These are phyloP conservation scores for Nanorana parkeri DNA, from an alignment of 2,113 vertebrate species.

Conservation along the genomic window DNA sequence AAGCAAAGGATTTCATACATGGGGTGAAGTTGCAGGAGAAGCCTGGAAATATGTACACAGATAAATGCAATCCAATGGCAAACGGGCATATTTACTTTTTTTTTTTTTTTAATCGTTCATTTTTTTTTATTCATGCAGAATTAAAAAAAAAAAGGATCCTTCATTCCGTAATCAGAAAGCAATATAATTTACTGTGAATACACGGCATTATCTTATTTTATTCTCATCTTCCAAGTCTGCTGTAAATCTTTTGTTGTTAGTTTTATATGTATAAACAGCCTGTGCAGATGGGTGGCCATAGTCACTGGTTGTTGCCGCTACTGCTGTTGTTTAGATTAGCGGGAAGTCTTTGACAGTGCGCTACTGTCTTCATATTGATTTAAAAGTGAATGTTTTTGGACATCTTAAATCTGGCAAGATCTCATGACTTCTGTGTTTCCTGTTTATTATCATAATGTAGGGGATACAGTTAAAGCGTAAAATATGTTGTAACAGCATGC, in stretches of 20 bases:
- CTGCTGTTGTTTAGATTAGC: conserved; percentile 39
- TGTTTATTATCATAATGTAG: conserved; percentile 42
- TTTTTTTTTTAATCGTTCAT: conserved; percentile 23
- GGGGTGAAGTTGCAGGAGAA: background rate
- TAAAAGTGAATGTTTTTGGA: conserved; percentile 45
- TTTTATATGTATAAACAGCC: conserved; percentile 27
- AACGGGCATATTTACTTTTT: background rate
- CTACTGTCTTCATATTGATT: conserved; percentile 41
- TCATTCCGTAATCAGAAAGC: conserved; percentile 55
- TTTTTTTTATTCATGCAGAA: conserved; percentile 21
- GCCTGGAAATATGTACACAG: background rate
- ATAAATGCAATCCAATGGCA: background rate
- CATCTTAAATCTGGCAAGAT: conserved; percentile 28
- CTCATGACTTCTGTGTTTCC: conserved; percentile 40
- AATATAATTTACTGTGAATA: conserved; percentile 50
- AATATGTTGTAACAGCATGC: conserved; percentile 50
- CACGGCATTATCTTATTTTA: conserved; percentile 28
- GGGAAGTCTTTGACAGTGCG: conserved; percentile 33
- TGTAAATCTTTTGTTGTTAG: conserved; percentile 59
- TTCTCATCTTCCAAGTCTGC: conserved; percentile 49
- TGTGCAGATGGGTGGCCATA: conserved; percentile 45
- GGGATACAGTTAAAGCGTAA: conserved; percentile 53
- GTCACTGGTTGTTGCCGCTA: conserved; percentile 50
- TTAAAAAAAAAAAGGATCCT: background rate
- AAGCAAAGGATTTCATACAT: background rate